Base-by-base conservation (phyloP, 2,888 invertebrate species). In the Dusona sp. region DNA sequence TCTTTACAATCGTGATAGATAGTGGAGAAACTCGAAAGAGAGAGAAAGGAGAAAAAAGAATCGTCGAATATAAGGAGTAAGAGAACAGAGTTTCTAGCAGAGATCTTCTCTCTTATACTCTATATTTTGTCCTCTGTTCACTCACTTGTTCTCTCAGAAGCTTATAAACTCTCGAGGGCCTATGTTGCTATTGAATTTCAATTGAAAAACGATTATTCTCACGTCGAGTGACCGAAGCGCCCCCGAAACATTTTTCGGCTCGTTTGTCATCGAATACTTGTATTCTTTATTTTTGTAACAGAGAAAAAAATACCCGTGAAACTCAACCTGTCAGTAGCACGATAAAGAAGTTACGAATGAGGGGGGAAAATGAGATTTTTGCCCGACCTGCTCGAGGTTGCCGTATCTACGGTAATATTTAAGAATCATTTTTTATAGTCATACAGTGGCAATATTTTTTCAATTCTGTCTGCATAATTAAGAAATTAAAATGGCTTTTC, bases 161-260 rank as follows among this genome's bases (percentile, higher is more conserved):
- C 45, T 80, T 73, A 67, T 83, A 74, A 82, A 25, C 73, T 73
- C 73, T 73, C 25, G 64, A 64, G 65, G 65, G 87, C 78, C 29
- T 61, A 75, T 88, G 88, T 90, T 88, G 90, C 91, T 91, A 91
- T 91, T 91, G 92, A 91, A 94, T 94, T 94, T 93, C 94, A 93
- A 94, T 94, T 93, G 93, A 91, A 93, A 94, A 94, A 92, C 93
- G 93, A 94, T 94, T 93, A 94, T 91, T 93, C 93, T 89, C 86
- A 92, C 92, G 91, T 92, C 91, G 90, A 92, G 91, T 93, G 93
- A 92, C 92, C 92, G 88, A 82, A 89, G 85, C 85, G 87, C 72
- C 67, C 83, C 48, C 74, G 72, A 86, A 68, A 88, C 81, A 77
- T 82, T 79, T 89, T 87, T 79, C 48, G 72, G 88, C 87, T 90